phyloP scores from a whole-genome alignment of 2,113 vertebrate genomes.

The Melanostigma gelatinosum region DNA sequence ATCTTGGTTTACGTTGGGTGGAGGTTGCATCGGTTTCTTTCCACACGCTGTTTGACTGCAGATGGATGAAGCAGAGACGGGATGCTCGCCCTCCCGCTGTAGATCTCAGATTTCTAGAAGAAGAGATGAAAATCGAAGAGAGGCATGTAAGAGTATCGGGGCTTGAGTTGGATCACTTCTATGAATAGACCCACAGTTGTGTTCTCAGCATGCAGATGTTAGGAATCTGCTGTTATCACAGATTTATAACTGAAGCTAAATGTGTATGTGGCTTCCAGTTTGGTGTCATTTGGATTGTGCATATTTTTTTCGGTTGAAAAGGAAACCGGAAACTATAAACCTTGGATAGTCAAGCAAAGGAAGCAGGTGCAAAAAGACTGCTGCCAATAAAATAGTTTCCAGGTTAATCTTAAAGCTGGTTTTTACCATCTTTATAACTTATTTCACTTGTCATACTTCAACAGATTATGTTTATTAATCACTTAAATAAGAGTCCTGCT shows the following conservation, averaged over 20 bases:
- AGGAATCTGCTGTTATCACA: not conserved
- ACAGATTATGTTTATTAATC: not conserved
- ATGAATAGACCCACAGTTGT: not conserved
- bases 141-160: not conserved
- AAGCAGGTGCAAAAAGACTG: slow-evolving; percentile 29
- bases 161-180: not conserved
- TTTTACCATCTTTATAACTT: not conserved
- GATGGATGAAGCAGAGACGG: not conserved
- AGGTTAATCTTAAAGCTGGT: not conserved
- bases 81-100: not conserved
- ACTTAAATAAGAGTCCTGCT: not conserved
- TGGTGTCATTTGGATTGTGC: not conserved
- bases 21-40: not conserved
- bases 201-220: not conserved
- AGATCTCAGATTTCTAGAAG: slow-evolving; percentile 19
- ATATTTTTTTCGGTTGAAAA: not conserved
- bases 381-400: slow-evolving; percentile 8
- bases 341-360: not conserved
- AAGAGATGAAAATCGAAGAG: slow-evolving; percentile 31
- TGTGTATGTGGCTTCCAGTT: not conserved
- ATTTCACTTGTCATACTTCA: not conserved
- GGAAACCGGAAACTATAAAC: slow-evolving; percentile 25
- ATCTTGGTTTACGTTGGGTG: not conserved
- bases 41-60: slow-evolving; percentile 7
- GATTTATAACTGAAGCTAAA: not conserved